Evolutionary conservation across 2,113 vertebrate genomes (phyloP).

Genomic region (Tyrannus savana): DNA sequence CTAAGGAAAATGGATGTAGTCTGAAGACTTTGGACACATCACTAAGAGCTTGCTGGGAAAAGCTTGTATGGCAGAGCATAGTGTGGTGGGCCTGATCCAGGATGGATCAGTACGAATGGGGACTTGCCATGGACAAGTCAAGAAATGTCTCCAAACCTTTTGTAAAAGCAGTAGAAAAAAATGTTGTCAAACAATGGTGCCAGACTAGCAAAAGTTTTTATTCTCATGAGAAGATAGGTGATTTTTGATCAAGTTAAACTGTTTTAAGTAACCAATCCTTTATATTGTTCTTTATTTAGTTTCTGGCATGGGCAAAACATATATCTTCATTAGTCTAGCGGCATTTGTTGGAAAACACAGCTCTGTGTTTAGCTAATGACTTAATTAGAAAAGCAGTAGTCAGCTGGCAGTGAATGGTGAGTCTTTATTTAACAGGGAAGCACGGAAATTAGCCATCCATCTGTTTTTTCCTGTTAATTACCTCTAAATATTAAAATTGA

Average conservation of each 20-base stretch:
- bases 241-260: background rate
- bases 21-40: background rate
- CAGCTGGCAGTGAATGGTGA: constrained; percentile 42
- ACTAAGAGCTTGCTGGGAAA: background rate
- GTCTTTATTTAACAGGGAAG: constrained; percentile 43
- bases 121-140: background rate
- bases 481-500: constrained; percentile 37
- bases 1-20: background rate
- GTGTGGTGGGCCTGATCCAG: background rate
- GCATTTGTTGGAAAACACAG: constrained; percentile 51
- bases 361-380: constrained; percentile 44
- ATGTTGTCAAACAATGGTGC: background rate
- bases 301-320: background rate
- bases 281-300: background rate
- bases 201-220: background rate
- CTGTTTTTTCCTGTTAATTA: constrained; percentile 61
- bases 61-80: background rate
- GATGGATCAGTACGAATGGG: background rate
- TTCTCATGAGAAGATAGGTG: background rate
- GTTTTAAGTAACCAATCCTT: background rate
- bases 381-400: constrained; percentile 60
- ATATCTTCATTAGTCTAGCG: constrained; percentile 22
- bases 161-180: background rate
- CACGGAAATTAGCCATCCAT: constrained; percentile 39
- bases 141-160: background rate